phyloP scores from a whole-genome alignment of 2,888 invertebrate species.

The Therioaphis trifolii region DNA sequence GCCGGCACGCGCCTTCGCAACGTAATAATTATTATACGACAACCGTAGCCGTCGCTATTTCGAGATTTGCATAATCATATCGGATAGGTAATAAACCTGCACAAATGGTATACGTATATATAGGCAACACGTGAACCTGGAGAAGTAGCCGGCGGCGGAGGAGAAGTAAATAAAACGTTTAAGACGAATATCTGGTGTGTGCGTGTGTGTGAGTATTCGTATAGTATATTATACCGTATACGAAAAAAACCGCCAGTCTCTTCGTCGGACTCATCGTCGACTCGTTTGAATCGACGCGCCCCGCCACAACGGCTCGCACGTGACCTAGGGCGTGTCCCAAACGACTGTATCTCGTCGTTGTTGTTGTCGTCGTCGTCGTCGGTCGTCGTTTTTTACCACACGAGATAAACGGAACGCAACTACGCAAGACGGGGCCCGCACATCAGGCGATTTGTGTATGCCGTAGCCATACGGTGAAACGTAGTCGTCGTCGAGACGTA shows the following conservation, averaged over 20 bases:
- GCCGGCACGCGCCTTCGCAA: not conserved
- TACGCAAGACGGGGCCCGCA: not conserved
- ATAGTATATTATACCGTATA: too few species aligned
- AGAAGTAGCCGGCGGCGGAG: too few species aligned
- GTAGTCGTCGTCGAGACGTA: too few species aligned
- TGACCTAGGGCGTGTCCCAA: conserved; percentile 53
- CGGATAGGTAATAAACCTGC: too few species aligned
- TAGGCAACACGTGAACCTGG: too few species aligned
- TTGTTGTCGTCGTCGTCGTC: not conserved
- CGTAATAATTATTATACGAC: conserved; percentile 25
- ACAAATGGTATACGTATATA: too few species aligned
- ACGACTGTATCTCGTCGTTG: not conserved
- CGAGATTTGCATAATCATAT: conserved; percentile 20
- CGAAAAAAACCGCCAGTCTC: not conserved
- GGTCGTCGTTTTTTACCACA: not conserved
- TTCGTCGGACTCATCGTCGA: not conserved
- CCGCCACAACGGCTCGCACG: conserved; percentile 13
- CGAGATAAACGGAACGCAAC: conserved; percentile 27
- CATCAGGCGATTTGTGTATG: not conserved
- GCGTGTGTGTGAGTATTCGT: too few species aligned
- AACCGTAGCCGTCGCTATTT: not conserved
- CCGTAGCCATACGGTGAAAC: too few species aligned
- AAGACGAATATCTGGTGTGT: too few species aligned
- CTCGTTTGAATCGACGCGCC: conserved; percentile 16
- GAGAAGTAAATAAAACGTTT: too few species aligned